Percentiles rank a stretch among this genome's conserved stretches.
These are phyloP conservation scores for Dufourea novaeangliae DNA, from an alignment of 1,140 invertebrate genomes.

Conservation along the genomic window DNA sequence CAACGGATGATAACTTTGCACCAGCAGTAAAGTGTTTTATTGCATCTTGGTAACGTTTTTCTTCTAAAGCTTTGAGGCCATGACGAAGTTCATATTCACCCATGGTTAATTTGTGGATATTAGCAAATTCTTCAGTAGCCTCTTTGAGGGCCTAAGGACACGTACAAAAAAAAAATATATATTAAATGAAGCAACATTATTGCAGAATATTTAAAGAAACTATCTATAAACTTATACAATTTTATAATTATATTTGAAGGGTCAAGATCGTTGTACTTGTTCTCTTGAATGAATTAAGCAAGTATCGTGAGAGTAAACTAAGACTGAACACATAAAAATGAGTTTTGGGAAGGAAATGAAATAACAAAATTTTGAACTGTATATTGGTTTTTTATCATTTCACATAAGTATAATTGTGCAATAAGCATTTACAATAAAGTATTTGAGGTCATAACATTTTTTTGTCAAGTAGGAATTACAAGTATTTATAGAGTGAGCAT, in stretches of 20 bases:
- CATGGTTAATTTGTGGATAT: conserved; percentile 66
- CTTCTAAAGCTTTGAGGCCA: conserved; percentile 76
- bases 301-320: background rate
- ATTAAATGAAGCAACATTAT: background rate
- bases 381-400: background rate
- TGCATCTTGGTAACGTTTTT: conserved; percentile 75
- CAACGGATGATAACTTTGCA: conserved; percentile 82
- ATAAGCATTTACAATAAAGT: conserved; percentile 10
- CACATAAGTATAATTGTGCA: conserved; percentile 5
- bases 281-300: background rate
- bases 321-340: background rate
- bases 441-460: background rate
- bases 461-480: conserved; percentile 2
- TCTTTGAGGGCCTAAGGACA: conserved; percentile 68
- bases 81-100: conserved; percentile 76
- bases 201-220: background rate
- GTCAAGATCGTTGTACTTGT: too few species aligned
- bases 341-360: conserved; percentile 18
- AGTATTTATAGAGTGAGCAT: background rate
- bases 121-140: conserved; percentile 68
- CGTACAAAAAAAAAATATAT: background rate
- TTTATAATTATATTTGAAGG: background rate
- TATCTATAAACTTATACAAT: background rate
- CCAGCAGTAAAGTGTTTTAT: conserved; percentile 80
- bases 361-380: background rate